These are phyloP conservation scores for Drosophila yakuba DNA, from an alignment of 1,140 invertebrate genomes.

Conservation along the genomic window DNA sequence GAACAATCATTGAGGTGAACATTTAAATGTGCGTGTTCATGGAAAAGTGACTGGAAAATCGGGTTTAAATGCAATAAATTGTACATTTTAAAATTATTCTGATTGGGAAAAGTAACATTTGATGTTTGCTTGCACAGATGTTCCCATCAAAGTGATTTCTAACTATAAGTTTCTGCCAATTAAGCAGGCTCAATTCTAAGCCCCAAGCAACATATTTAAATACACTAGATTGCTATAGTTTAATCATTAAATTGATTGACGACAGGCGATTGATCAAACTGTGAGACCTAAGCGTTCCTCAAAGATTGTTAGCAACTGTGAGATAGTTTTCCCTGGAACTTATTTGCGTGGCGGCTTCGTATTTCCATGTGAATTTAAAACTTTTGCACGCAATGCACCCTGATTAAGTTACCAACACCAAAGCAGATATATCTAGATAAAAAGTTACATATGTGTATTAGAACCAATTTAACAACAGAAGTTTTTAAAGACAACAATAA, in stretches of 20 bases:
- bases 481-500: not conserved
- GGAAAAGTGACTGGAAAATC: slow-evolving; percentile 27
- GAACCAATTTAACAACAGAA: not conserved
- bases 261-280: slow-evolving; percentile 17
- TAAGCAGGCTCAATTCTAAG: too few relatives aligned
- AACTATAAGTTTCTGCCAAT: not conserved
- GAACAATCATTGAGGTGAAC: slow-evolving; percentile 25
- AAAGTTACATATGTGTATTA: not conserved
- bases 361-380: slow-evolving; percentile 16
- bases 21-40: slow-evolving; percentile 10
- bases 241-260: slow-evolving; percentile 33
- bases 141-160: not conserved
- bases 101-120: slow-evolving; percentile 11
- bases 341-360: not conserved
- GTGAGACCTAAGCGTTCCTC: slow-evolving; percentile 2
- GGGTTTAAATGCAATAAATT: slow-evolving; percentile 14
- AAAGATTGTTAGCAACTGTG: not conserved
- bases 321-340: not conserved
- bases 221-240: slow-evolving; percentile 13
- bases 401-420: slow-evolving; percentile 8
- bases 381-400: slow-evolving; percentile 51
- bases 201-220: not conserved
- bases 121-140: not conserved
- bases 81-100: not conserved
- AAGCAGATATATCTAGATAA: not conserved